Conservation (phyloP, 2,797 vertebrate genomes). For the Cynopterus sphinx region DNA sequence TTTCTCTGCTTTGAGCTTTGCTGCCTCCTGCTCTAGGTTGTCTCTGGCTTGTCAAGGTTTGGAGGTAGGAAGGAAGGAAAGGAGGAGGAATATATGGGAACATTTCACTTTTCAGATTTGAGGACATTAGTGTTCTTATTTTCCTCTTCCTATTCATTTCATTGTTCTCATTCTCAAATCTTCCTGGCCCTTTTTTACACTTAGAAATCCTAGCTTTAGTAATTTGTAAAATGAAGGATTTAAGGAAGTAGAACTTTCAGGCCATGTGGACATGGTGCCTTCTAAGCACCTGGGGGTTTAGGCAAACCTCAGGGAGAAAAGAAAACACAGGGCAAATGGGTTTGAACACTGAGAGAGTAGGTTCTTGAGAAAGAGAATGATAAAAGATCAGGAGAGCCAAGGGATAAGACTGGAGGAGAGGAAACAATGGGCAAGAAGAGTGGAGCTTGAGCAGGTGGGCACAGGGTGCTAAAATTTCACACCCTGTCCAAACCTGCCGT, state of each 20-base stretch:
- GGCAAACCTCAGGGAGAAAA: neutral
- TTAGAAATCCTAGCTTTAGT: neutral
- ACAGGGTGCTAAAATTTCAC: neutral
- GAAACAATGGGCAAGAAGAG: neutral
- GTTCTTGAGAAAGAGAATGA: neutral
- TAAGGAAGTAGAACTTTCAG: conserved; percentile 3
- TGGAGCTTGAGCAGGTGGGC: neutral
- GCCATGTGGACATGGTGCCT: neutral
- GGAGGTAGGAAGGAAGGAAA: neutral
- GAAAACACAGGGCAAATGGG: neutral
- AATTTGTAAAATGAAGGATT: neutral
- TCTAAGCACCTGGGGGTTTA: neutral
- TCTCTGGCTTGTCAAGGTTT: neutral
- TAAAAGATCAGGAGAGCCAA: neutral
- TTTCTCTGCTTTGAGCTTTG: neutral
- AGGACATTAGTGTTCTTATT: neutral
- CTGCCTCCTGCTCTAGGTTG: neutral
- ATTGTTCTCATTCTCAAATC: neutral
- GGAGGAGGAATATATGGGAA: neutral
- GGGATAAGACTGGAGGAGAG: neutral
- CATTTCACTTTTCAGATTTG: neutral
- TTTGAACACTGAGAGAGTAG: neutral
- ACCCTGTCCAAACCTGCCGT: no score
- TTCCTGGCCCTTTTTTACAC: neutral
- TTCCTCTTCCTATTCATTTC: neutral